These are phyloP conservation scores for Acrobasis consociella DNA, from an alignment of 2,888 invertebrate species.

Conservation along the genomic window DNA sequence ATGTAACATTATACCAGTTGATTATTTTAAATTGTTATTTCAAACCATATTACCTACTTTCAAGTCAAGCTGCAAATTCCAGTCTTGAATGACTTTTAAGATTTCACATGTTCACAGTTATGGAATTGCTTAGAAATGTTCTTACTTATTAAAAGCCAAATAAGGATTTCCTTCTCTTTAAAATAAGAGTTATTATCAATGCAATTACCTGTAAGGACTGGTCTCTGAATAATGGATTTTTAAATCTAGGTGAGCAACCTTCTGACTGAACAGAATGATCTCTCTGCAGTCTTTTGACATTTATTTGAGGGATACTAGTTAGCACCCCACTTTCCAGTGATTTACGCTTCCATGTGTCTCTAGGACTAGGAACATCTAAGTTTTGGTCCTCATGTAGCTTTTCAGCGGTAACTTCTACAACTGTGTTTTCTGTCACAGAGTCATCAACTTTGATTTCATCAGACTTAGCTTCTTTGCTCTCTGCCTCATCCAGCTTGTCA, in stretches of 20 bases:
- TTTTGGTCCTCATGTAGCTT: conserved; percentile 50
- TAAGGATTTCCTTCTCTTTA: too few species aligned
- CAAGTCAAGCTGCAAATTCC: too few species aligned
- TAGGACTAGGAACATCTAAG: conserved; percentile 60
- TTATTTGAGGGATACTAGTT: conserved; percentile 53
- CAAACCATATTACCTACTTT: too few species aligned
- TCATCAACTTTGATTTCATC: conserved; percentile 67
- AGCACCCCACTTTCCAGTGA: conserved; percentile 67
- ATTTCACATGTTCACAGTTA: too few species aligned
- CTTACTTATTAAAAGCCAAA: neutral
- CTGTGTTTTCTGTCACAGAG: conserved; percentile 63
- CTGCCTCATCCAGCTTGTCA: conserved; percentile 39
- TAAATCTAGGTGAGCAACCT: conserved; percentile 67
- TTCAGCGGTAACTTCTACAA: conserved; percentile 53
- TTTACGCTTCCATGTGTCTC: conserved; percentile 66
- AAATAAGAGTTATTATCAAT: neutral
- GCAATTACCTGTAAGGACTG: conserved; percentile 72
- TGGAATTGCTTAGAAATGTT: too few species aligned
- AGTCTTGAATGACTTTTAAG: too few species aligned
- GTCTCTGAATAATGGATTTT: conserved; percentile 75
- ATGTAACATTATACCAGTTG: too few species aligned
- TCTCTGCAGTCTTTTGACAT: conserved; percentile 63
- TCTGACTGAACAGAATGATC: conserved; percentile 78
- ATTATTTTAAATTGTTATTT: too few species aligned
- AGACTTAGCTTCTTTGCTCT: conserved; percentile 49